Evolutionary conservation across 2,113 vertebrate genomes (phyloP), one percentile per base, ranked within the genome.

Genomic region (Xiphorhynchus elegans): DNA sequence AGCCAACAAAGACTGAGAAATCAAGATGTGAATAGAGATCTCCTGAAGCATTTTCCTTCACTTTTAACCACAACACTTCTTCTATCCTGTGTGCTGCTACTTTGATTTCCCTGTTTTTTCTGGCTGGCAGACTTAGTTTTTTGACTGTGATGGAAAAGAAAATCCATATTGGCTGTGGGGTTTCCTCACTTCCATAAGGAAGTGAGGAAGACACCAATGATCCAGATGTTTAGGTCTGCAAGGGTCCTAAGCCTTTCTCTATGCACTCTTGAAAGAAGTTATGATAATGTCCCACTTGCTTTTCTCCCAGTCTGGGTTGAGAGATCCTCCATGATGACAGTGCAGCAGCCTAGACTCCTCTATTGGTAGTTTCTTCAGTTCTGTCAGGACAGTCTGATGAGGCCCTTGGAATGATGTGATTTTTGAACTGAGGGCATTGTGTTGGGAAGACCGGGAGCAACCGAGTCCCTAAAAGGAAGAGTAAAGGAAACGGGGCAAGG

Each of bases 351-450:
- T n/a, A 33, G 60, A 40, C 7, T 69, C 25, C 20, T 79, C 28
- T 60, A 0, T 33, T 84, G 40, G 21, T 3, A 7, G 2, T 74
- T 80, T 72, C 64, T 80, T 72, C 12, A 23, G 17, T 72, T 79
- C 53, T 79, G 28, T 35, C 44, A 68, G 39, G 23, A 7, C 1
- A 23, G 31, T 70, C 31, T 9, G 2, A 1, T 10, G 17, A 60
- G 31, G 17, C 56, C 37, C 24, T 56, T 2, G 2, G 26, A 40
- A 16, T 42, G 63, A 37, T 0, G 0, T 28, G 8, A 40, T 44
- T 82, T 46, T 20, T 75, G 49, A 50, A 47, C 39, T 47, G n/a
- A 72, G 74, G 62, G 15, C 14, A 13, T 46, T 62, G n/a, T 2
- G 0, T 33, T 53, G 37, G 55, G 56, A 52, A 60, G 46, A 39